These are phyloP conservation scores for Orussus abietinus DNA, from an alignment of 1,140 invertebrate species.

Conservation along the genomic window DNA sequence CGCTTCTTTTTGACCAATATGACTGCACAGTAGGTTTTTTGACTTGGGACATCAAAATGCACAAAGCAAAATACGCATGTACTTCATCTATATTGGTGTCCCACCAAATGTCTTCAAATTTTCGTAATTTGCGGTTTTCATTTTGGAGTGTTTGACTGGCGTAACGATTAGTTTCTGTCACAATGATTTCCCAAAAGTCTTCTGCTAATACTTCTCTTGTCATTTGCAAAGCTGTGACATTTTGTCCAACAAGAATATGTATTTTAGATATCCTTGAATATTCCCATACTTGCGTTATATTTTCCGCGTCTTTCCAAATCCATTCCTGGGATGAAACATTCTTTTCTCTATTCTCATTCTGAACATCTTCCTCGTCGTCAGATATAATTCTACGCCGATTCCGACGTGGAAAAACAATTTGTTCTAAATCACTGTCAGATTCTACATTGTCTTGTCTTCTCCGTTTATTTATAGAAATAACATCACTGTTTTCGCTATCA, in stretches of 20 bases:
- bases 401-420: neutral
- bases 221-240: slow-evolving; percentile 6
- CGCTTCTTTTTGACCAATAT: too few species aligned
- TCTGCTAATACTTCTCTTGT: neutral
- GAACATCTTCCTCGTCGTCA: neutral
- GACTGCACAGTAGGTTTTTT: slow-evolving; percentile 11
- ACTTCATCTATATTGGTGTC: slow-evolving; percentile 10
- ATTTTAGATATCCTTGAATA: neutral
- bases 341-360: neutral
- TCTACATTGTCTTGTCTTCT: too few species aligned
- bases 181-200: slow-evolving; percentile 9
- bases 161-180: slow-evolving; percentile 7
- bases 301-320: slow-evolving; percentile 6
- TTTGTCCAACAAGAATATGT: neutral
- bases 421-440: neutral
- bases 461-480: slow-evolving; percentile 8
- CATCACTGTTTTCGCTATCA: slow-evolving; percentile 5
- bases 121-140: neutral
- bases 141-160: neutral
- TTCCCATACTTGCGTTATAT: neutral
- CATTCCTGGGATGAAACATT: neutral
- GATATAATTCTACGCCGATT: slow-evolving; percentile 6
- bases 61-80: too few species aligned
- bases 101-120: slow-evolving; percentile 5
- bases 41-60: slow-evolving; percentile 16